phyloP scores from a whole-genome alignment of 2,797 vertebrate species.

The Sebastes goodei region DNA sequence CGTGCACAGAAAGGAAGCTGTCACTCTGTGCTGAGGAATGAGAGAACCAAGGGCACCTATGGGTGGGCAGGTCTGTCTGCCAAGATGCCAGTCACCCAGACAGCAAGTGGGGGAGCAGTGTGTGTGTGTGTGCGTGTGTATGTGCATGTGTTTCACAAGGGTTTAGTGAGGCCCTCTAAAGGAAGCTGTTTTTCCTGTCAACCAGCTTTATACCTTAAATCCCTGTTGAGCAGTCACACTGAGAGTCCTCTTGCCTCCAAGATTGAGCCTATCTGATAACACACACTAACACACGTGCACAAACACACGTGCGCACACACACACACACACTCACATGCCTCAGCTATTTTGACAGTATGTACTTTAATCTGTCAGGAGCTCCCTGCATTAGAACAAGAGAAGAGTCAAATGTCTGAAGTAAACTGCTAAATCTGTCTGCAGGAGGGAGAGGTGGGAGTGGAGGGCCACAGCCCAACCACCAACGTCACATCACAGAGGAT shows the following conservation, averaged over 20 bases:
- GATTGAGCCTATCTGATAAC: slow-evolving; percentile 69
- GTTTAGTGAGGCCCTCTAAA: slow-evolving; percentile 66
- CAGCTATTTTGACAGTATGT: slow-evolving; percentile 56
- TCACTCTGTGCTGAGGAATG: slow-evolving; percentile 61
- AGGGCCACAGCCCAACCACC: slow-evolving; percentile 6
- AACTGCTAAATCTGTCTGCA: slow-evolving; percentile 56
- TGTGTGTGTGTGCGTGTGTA: slow-evolving; percentile 35
- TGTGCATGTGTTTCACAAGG: slow-evolving; percentile 47
- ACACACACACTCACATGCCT: slow-evolving; percentile 32
- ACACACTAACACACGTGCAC: slow-evolving; percentile 31
- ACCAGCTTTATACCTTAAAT: slow-evolving; percentile 81
- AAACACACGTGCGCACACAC: slow-evolving; percentile 7
- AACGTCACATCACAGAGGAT: not conserved
- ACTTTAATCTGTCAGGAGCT: slow-evolving; percentile 74
- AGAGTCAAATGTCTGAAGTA: slow-evolving; percentile 62
- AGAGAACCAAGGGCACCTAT: slow-evolving; percentile 80
- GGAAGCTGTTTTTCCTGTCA: slow-evolving; percentile 80
- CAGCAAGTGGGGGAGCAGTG: slow-evolving; percentile 58
- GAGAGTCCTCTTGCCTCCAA: slow-evolving; percentile 61
- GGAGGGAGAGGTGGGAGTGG: not conserved
- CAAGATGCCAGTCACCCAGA: slow-evolving; percentile 74
- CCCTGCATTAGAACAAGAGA: slow-evolving; percentile 68
- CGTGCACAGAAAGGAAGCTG: slow-evolving; percentile 73
- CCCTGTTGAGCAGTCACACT: slow-evolving; percentile 69
- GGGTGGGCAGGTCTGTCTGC: slow-evolving; percentile 82